These are phyloP conservation scores for Drymonia ruficornis DNA, from an alignment of 2,888 invertebrate genomes.

Conservation along the genomic window DNA sequence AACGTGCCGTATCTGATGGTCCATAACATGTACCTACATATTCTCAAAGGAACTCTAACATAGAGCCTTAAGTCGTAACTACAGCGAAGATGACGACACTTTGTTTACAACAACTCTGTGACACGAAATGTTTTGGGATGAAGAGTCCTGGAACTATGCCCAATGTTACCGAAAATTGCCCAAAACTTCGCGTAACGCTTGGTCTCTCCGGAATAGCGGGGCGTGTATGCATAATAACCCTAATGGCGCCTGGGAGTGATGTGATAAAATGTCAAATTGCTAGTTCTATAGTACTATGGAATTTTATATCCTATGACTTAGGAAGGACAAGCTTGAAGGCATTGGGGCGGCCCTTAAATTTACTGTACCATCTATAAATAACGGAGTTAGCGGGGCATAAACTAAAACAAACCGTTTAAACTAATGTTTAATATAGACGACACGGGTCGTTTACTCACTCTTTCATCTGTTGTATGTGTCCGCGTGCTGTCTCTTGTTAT, in stretches of 20 bases:
- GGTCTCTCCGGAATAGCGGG: conserved; percentile 22
- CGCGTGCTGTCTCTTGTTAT: conserved; percentile 20
- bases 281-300: conserved; percentile 23
- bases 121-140: background rate
- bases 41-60: background rate
- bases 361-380: conserved; percentile 60
- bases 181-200: conserved; percentile 21
- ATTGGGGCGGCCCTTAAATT: conserved; percentile 41
- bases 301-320: conserved; percentile 24
- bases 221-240: conserved; percentile 33
- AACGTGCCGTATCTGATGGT: background rate
- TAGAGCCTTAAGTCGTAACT: background rate
- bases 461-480: conserved; percentile 31
- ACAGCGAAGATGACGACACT: background rate
- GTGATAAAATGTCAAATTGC: conserved; percentile 35
- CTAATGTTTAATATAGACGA: conserved; percentile 48
- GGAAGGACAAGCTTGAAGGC: conserved; percentile 33
- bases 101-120: background rate
- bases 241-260: conserved; percentile 31
- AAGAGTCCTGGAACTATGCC: background rate
- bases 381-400: conserved; percentile 59
- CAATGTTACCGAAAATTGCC: conserved; percentile 13
- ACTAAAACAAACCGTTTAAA: conserved; percentile 57
- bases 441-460: conserved; percentile 51
- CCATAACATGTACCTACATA: background rate